Evolutionary conservation across 1,140 invertebrate genomes (phyloP), one percentile per base, ranked within the genome.

Genomic region (Drosophila navojoa): DNA sequence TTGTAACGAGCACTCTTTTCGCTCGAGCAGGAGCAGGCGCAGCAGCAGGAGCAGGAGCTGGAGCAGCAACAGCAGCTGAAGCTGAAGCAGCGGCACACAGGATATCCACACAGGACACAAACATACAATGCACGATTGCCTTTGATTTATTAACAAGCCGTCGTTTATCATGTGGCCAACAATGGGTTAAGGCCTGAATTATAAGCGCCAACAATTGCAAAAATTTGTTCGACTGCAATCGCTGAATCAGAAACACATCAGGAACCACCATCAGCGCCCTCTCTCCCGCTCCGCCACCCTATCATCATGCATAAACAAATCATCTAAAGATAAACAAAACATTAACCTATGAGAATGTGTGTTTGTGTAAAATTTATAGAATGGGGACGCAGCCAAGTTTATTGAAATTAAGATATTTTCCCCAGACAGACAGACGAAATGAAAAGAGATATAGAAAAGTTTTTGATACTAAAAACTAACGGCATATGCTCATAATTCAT

Each of bases 141-240:
- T 76, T 80, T 85, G 81, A 85, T 85, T 85, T 85, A 85, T 85
- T 85, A 85, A 85, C 81, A 81, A 87, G 82, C 82, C 68, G 75
- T 87, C 78, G 82, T 85, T 85, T 85, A 85, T 85, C 81, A 85
- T 85, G 81, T 72, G 81, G 81, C 63, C 81, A 86, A 78, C 78
- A 81, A 77, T 75, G 78, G 81, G 81, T 84, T 85, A 85, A 74
- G 64, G 77, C 66, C 64, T 63, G 32, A 64, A 54, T 73, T 68
- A 59, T 78, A 66, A 16, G 42, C n/a, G 19, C 52, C 71, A 68
- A 50, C 70, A 70, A 74, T 70, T 74, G 71, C 66, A 38, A 62
- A 62, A 74, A 70, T 74, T 74, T 70, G 66, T 74, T 74, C 27
- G 63, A 69, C 45, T 68, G 55, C 49, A 71, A 66, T 52, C 70